Evolutionary conservation across 2,797 vertebrate species (phyloP).

Genomic region (Atherinosoma microstoma): DNA sequence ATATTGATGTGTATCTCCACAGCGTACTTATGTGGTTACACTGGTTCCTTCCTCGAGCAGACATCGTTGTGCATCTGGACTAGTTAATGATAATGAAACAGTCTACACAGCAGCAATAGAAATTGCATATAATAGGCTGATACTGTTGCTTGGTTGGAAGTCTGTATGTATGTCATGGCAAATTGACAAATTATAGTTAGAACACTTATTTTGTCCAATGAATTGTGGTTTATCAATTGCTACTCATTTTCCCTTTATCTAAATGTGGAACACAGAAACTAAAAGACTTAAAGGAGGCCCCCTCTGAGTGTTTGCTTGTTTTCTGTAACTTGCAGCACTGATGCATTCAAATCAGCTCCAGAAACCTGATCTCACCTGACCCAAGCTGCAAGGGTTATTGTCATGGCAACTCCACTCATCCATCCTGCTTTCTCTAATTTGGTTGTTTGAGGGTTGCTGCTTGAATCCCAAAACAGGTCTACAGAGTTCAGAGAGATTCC

Average conservation of each 20-base stretch:
- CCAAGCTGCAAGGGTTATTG: conserved; percentile 37
- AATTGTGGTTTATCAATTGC: not conserved
- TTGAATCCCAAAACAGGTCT: conserved; percentile 35
- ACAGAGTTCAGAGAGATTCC: conserved; percentile 12
- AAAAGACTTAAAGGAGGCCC: not conserved
- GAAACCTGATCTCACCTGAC: conserved; percentile 57
- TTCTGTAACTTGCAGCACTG: conserved; percentile 7
- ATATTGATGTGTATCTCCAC: conserved; percentile 25
- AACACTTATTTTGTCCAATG: not conserved
- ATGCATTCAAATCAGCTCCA: conserved; percentile 31
- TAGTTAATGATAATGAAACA: conserved; percentile 9
- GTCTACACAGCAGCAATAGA: not conserved
- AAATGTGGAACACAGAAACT: not conserved
- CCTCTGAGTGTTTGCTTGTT: not conserved
- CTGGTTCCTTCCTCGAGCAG: conserved; percentile 8
- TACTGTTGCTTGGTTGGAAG: conserved; percentile 14
- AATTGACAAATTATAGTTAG: conserved; percentile 5
- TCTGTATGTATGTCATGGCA: conserved; percentile 24
- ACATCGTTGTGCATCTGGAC: conserved; percentile 27
- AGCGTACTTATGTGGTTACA: conserved; percentile 11
- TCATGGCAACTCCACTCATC: conserved; percentile 38
- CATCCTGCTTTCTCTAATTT: conserved; percentile 37
- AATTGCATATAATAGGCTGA: not conserved
- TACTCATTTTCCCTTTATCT: not conserved
- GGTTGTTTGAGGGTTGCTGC: conserved; percentile 10